A percentile compares a stretch with the other conserved stretches of the same genome.
Evolutionary conservation across 2,113 vertebrate genomes (phyloP).

Genomic region (Xyliphius kryptos): DNA sequence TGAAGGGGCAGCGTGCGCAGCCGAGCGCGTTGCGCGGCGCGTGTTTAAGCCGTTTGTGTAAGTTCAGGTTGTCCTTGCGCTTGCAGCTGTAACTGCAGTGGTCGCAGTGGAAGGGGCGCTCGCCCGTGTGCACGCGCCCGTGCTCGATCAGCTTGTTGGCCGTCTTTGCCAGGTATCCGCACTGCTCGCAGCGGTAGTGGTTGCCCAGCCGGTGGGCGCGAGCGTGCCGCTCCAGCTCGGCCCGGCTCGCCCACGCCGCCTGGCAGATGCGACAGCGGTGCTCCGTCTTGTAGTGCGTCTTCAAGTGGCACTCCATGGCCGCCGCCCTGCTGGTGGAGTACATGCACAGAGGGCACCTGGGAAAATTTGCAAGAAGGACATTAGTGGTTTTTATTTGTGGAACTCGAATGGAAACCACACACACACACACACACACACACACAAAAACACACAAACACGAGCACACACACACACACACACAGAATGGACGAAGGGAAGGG

Average conservation of each 20-base stretch:
- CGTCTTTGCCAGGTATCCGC: constrained; percentile 98
- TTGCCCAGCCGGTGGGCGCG: constrained; percentile 96
- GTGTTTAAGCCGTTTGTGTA: constrained; percentile 99
- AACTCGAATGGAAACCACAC: constrained; percentile 7
- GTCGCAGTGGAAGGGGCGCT: constrained; percentile 99
- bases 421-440: constrained; percentile 17
- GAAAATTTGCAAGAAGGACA: constrained; percentile 36
- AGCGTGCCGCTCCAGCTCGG: constrained; percentile 94
- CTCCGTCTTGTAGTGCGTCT: constrained; percentile 98
- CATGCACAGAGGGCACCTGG: constrained; percentile 97
- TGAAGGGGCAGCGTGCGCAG: constrained; percentile 93
- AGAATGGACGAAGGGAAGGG: constrained; percentile 53
- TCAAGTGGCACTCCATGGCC: constrained; percentile 98
- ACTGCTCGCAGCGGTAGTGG: constrained; percentile 98
- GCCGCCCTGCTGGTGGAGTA: constrained; percentile 97
- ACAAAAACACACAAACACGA: neutral
- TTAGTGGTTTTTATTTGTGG: no score
- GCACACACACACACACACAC: constrained; percentile 23
- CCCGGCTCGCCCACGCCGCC: constrained; percentile 89
- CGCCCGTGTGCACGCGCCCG: constrained; percentile 96
- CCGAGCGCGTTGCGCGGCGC: constrained; percentile 93
- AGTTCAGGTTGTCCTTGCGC: constrained; percentile 99
- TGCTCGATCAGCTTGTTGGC: constrained; percentile 99
- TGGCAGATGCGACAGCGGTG: constrained; percentile 99
- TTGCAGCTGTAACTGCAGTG: constrained; percentile 99